phyloP scores from a whole-genome alignment of 1,140 invertebrate genomes.

The Microvelia longipes region DNA sequence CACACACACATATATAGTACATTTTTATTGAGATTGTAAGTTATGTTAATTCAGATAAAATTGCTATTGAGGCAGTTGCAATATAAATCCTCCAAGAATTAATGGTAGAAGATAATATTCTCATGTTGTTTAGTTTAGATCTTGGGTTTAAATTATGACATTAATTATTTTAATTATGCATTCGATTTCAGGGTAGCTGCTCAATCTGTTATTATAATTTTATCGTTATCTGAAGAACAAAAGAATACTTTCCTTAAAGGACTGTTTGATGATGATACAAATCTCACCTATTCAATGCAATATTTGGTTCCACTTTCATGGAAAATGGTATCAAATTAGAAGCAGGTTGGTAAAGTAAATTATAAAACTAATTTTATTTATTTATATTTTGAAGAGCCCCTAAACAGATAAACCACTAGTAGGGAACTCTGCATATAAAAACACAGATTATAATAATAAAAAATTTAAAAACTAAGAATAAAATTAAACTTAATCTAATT shows the following conservation, averaged over 20 bases:
- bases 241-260: neutral
- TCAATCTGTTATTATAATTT: neutral
- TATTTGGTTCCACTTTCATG: no score
- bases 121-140: neutral
- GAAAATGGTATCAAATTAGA: no score
- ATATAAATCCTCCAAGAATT: neutral
- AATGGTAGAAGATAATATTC: no score
- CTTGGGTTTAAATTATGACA: no score
- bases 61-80: neutral
- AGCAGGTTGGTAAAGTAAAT: no score
- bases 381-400: no score
- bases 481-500: no score
- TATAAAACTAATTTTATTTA: no score
- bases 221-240: neutral
- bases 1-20: neutral
- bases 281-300: neutral
- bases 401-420: no score
- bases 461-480: no score
- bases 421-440: no score
- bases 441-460: no score
- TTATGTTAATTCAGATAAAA: neutral
- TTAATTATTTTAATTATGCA: neutral
- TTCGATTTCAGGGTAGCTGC: neutral
- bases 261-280: neutral
- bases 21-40: conserved; percentile 1